Evolutionary conservation across 2,113 vertebrate species (phyloP), one percentile per base, ranked within the genome.

Genomic region (Piprites chloris): DNA sequence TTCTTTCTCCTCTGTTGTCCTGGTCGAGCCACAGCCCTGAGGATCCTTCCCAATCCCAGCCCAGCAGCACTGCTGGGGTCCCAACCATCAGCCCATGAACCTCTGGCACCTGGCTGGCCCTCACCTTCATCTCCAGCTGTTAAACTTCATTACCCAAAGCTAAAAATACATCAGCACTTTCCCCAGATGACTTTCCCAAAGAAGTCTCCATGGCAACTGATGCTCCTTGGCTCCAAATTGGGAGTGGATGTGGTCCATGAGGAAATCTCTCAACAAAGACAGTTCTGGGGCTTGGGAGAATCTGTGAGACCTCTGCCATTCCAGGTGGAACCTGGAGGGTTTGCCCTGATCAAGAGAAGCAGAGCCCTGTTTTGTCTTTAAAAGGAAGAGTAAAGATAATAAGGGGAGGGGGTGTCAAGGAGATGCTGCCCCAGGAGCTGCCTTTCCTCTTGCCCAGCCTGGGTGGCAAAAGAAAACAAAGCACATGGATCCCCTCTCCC

Each of bases 141-240:
- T 90, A 27, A 65, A 81, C 92, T 75, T 84, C 85, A 89, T 89
- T 93, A 92, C 47, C 61, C 56, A 80, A 77, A 75, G 93, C 96
- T 96, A 96, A 95, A 97, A 96, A 94, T 96, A 94, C 61, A 72
- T 12, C 93, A n/a, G 72, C 87, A 15, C 85, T 96, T 95, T 94
- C 82, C 96, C 93, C 72, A 77, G 84, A 59, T 49, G 90, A 80
- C 65, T 97, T 86, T 63, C 73, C 82, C 93, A 72, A 83, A 81
- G 58, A 90, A 94, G 75, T 96, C 44, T 0, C 87, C 90, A 96
- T 96, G 90, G 92, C 78, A 95, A 96, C 91, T 50, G 95, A 93
- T 97, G 93, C 93, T 97, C 35, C 85, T 7, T 7, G 50, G 58
- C 89, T 87, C 89, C 30, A 77, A 82, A 84, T 77, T 66, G 67